Conservation (phyloP, 2,888 invertebrate species). For the Dioctria linearis region DNA sequence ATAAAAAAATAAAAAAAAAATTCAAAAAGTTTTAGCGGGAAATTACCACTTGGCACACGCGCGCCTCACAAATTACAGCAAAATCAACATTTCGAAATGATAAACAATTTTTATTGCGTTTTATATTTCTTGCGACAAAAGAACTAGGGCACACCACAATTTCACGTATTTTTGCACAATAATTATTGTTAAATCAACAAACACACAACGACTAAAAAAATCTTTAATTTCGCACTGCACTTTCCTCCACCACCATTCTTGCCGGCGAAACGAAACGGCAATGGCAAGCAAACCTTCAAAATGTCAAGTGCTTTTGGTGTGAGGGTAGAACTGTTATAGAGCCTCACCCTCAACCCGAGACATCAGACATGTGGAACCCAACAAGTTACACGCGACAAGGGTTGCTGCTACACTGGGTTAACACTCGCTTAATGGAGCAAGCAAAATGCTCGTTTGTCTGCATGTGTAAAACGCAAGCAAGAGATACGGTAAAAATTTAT, state of each 20-base stretch:
- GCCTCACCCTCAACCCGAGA: too few relatives aligned
- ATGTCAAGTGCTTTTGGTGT: neutral
- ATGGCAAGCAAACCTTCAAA: neutral
- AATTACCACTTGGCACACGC: too few relatives aligned
- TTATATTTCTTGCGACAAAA: neutral
- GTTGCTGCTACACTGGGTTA: neutral
- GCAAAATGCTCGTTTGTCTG: neutral
- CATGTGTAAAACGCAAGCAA: too few relatives aligned
- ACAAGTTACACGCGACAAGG: neutral
- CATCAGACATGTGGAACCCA: constrained; percentile 8
- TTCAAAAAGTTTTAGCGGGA: too few relatives aligned
- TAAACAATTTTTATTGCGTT: neutral
- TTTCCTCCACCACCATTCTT: too few relatives aligned
- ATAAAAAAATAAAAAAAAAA: too few relatives aligned
- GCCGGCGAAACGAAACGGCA: too few relatives aligned
- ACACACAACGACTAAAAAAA: too few relatives aligned
- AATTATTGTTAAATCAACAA: too few relatives aligned
- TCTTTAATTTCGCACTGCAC: too few relatives aligned
- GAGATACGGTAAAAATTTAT: constrained; percentile 7
- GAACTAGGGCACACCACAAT: neutral
- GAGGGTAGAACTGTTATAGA: neutral
- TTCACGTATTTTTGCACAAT: too few relatives aligned
- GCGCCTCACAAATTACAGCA: too few relatives aligned
- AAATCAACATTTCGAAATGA: neutral
- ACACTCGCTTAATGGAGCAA: constrained; percentile 19